Base-by-base conservation (phyloP, 2,797 vertebrate species). In the Epinephelus coioides region DNA sequence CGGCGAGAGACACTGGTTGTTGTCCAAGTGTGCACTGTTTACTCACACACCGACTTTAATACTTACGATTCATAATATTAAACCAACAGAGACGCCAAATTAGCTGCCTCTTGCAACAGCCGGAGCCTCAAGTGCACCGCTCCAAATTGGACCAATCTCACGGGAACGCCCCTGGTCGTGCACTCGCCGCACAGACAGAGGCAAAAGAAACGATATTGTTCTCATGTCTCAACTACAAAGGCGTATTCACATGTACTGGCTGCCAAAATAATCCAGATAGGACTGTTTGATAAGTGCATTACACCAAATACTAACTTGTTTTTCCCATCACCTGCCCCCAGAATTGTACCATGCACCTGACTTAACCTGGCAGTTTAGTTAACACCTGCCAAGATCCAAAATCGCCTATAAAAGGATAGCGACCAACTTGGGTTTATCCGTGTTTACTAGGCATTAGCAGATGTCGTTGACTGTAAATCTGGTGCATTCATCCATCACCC, bases 141-240 rank as follows among this genome's bases (percentile, higher is more conserved):
- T 93, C 94, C 92, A 86, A 77, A 93, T 78, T 77, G 89, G 88
- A 87, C 88, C 93, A 82, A 86, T 90, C 94, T 92, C 92, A 75
- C 88, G 94, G 95, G 94, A 95, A 96, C 95, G 95, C 95, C 95
- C 95, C 95, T 95, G 94, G 92, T 91, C 93, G 93, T 89, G 93
- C 93, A 95, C 90, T 92, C 91, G 84, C 91, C 79, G 88, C 89
- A 89, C 89, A 90, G 83, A 94, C 82, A 83, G 69, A 83, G 73
- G 85, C 89, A 87, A 90, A 90, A 86, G 71, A 87, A 87, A 81
- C 88, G 84, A 89, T 86, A 87, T 86, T 91, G 77, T 91, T 92
- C 88, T 94, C 95, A 96, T 96, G 79, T 94, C 94, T 90, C 81
- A 78, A 76, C 86, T 83, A 81, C 81, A 74, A 80, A 87, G 71